These are phyloP conservation scores for Antechinus flavipes DNA, from an alignment of 2,113 vertebrate species.

Conservation along the genomic window DNA sequence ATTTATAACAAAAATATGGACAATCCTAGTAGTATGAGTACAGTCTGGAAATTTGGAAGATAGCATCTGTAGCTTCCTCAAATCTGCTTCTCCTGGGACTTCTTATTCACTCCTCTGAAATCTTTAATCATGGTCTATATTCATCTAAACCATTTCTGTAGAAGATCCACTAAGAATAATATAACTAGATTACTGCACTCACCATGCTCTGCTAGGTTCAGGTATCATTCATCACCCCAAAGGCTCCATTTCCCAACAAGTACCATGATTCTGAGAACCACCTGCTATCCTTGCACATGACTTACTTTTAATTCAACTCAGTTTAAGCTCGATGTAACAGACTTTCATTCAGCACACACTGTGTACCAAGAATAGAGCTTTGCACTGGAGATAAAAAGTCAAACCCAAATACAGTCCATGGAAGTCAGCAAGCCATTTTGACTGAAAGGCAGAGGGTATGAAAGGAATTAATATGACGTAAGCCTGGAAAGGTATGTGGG, in stretches of 20 bases:
- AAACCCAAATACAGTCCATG: not conserved
- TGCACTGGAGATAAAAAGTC: not conserved
- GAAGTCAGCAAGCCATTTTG: not conserved
- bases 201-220: not conserved
- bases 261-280: not conserved
- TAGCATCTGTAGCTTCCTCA: not conserved
- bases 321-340: not conserved
- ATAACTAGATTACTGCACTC: not conserved
- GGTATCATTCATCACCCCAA: not conserved
- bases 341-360: not conserved
- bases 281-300: not conserved
- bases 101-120: not conserved
- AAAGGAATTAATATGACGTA: not conserved
- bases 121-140: not conserved
- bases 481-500: not conserved
- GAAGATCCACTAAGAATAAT: not conserved
- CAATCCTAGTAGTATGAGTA: not conserved
- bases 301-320: not conserved
- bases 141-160: not conserved
- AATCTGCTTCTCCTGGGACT: not conserved
- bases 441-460: not conserved
- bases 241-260: not conserved
- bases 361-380: not conserved
- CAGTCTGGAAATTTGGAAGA: not conserved
- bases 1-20: not conserved